Evolutionary conservation across 2,113 vertebrate genomes (phyloP).

Genomic region (Paramormyrops kingsleyae): DNA sequence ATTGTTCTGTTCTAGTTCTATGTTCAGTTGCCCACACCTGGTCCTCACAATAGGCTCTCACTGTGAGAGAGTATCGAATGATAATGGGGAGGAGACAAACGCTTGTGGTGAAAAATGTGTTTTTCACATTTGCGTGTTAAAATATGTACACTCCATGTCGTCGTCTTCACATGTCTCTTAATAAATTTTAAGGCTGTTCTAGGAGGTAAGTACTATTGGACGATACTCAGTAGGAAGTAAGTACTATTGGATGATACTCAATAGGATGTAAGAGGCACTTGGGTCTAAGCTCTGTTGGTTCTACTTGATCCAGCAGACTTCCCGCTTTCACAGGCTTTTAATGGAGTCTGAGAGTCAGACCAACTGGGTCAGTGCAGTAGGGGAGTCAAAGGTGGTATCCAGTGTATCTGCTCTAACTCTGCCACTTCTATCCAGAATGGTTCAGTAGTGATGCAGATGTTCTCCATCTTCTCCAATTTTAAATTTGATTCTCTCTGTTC

Average conservation of each 20-base stretch:
- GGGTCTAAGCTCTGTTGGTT: neutral
- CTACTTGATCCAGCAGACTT: neutral
- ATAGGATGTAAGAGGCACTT: neutral
- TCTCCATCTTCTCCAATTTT: neutral
- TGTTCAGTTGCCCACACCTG: neutral
- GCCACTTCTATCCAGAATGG: neutral
- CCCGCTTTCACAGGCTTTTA: neutral
- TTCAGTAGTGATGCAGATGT: neutral
- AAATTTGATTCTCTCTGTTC: neutral
- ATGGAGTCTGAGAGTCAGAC: neutral
- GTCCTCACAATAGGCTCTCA: neutral
- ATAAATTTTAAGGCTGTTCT: neutral
- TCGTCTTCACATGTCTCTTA: neutral
- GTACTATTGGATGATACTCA: neutral
- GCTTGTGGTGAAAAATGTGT: neutral
- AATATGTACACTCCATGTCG: neutral
- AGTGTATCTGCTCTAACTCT: neutral
- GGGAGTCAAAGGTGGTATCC: neutral
- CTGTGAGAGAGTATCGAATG: neutral
- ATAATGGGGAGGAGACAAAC: neutral
- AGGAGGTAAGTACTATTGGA: neutral
- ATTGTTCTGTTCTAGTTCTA: neutral
- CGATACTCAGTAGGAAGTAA: neutral
- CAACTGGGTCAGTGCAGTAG: neutral
- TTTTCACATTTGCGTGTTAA: neutral